Percentiles rank a stretch among this genome's conserved stretches.
Conservation (phyloP, 2,797 vertebrate genomes). For the Poecile montanus region DNA sequence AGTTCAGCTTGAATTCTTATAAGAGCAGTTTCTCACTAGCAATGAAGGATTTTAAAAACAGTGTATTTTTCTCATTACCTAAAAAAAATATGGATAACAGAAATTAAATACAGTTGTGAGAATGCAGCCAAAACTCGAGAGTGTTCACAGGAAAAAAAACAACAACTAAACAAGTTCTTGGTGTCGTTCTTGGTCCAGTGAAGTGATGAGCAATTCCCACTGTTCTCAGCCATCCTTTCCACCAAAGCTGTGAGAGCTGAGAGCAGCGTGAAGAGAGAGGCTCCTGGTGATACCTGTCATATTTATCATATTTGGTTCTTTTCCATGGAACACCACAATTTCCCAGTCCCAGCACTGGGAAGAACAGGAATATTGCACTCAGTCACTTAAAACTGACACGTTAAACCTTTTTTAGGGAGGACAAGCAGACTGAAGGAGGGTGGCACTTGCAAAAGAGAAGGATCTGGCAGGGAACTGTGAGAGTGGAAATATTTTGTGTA, state of each 20-base stretch:
- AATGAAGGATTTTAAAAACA: not conserved
- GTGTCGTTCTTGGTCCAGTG: not conserved
- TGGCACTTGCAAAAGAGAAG: not conserved
- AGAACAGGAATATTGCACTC: not conserved
- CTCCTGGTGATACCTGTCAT: not conserved
- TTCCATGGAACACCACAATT: not conserved
- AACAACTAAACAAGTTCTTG: not conserved
- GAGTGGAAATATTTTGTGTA: not conserved
- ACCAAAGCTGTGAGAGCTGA: not conserved
- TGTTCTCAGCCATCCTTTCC: not conserved
- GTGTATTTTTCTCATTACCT: not conserved
- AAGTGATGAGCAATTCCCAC: not conserved
- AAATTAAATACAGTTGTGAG: not conserved
- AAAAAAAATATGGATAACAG: not conserved
- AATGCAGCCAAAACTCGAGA: not conserved
- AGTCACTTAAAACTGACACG: not conserved
- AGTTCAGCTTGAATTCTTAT: not conserved
- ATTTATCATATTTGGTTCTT: not conserved
- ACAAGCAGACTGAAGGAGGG: not conserved
- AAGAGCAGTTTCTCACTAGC: not conserved
- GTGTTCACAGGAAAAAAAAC: not conserved
- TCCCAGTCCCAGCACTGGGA: not conserved
- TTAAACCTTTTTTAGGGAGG: not conserved
- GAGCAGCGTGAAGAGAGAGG: not conserved
- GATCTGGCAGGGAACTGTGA: not conserved